Evolutionary conservation across 2,888 invertebrate genomes (phyloP), one percentile per base, ranked within the genome.

Genomic region (Megaustenia siamemsis): DNA sequence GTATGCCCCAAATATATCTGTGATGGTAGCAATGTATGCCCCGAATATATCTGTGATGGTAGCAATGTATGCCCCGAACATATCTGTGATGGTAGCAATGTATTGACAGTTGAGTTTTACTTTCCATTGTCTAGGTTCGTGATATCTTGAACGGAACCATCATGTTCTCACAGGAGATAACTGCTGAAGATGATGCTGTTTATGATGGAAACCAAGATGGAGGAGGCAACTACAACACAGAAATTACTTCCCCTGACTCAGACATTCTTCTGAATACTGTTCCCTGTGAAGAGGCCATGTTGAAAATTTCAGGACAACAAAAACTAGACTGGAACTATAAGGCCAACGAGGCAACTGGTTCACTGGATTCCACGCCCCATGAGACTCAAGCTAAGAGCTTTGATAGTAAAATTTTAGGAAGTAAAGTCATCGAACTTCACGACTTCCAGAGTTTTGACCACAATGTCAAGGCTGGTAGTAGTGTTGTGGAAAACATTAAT

Each of bases 141-240:
- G 93, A 93, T 88, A 91, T 93, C 6, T 86, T 93, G 45, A 93
- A 93, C 82, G 93, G 93, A 38, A 93, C 93, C 0, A 86, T 93
- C 21, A 90, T 89, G 81, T 93, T 91, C 85, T 90, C 93, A 3
- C 90, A 89, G 53, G 92, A 87, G 84, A 86, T 92, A 18, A 87
- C 91, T 35, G 90, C 92, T 82, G 91, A 92, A 80, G 90, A 90
- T 56, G 91, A 91, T 43, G 90, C 91, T 77, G 89, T 92, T 79
- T 89, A 92, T 82, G 90, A 90, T 86, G 92, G 92, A 87, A 88
- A 88, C 69, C 87, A 89, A 78, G 89, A 90, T 60, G 77, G 82
- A 66, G 82, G 89, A 35, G 89, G 88, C 40, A 78, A 68, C n/a
- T 40, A 3, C 28, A 75, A 45, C 53, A 79, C 63, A 32, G 40